Evolutionary conservation across 2,113 vertebrate species (phyloP).

Genomic region (Seriola aureovittata): DNA sequence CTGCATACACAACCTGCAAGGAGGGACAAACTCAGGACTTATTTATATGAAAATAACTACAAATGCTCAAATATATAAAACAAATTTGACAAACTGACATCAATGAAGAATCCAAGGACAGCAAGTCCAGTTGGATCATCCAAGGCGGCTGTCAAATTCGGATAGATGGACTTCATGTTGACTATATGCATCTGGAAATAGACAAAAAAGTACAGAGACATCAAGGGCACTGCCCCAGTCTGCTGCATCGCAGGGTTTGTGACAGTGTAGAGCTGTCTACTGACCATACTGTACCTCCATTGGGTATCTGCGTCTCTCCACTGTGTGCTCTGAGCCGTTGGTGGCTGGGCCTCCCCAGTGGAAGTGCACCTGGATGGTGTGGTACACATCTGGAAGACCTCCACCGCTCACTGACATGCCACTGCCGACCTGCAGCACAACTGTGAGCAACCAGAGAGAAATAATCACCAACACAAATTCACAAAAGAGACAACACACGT

Average conservation of each 20-base stretch:
- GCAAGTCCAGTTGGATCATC: conserved; percentile 86
- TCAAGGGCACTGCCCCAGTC: conserved; percentile 6
- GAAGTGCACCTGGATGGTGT: conserved; percentile 88
- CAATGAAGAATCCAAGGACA: conserved; percentile 87
- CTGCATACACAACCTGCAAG: conserved; percentile 78
- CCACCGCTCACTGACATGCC: conserved; percentile 84
- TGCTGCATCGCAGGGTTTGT: background rate
- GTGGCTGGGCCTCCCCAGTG: conserved; percentile 86
- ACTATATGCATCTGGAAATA: conserved; percentile 88
- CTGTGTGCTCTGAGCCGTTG: conserved; percentile 89
- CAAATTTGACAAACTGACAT: conserved; percentile 74
- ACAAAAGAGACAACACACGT: rapidly evolving
- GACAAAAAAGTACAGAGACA: background rate
- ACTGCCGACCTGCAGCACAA: conserved; percentile 75
- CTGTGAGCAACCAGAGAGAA: conserved; percentile 46
- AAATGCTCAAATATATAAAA: background rate
- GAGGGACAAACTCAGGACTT: background rate
- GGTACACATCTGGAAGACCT: conserved; percentile 83
- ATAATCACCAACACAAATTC: background rate
- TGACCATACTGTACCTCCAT: conserved; percentile 90
- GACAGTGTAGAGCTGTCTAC: conserved; percentile 52
- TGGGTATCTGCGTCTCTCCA: conserved; percentile 82
- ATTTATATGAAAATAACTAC: background rate
- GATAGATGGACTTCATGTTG: conserved; percentile 87
- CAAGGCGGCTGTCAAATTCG: conserved; percentile 79